A percentile compares a stretch with the other conserved stretches of the same genome.
phyloP scores from a whole-genome alignment of 2,888 invertebrate species.

The Pterostichus madidus region DNA sequence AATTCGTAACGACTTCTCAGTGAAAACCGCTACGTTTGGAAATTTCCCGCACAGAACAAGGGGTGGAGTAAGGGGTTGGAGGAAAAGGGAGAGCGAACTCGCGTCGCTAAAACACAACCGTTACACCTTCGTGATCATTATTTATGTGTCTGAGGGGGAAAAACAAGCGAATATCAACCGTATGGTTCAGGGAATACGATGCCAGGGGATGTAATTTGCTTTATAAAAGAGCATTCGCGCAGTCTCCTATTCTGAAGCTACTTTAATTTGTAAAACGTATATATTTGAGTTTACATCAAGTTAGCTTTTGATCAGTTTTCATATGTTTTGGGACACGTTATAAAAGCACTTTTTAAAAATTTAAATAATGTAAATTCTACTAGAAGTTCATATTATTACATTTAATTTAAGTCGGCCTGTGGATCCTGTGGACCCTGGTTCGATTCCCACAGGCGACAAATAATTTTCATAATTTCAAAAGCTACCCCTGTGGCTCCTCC shows the following conservation, averaged over 20 bases:
- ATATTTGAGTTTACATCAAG: slow-evolving; percentile 49
- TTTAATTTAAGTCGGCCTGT: too few relatives aligned
- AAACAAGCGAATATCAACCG: slow-evolving; percentile 3
- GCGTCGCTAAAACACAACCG: slow-evolving; percentile 52
- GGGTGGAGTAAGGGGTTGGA: not conserved
- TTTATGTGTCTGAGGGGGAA: slow-evolving; percentile 36
- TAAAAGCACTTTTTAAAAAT: too few relatives aligned
- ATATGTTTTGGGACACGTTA: too few relatives aligned
- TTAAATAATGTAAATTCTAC: too few relatives aligned
- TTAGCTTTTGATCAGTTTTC: not conserved
- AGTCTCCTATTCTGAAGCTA: slow-evolving; percentile 21
- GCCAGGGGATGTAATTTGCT: slow-evolving; percentile 33
- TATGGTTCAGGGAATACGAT: not conserved
- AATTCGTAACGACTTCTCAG: slow-evolving; percentile 16
- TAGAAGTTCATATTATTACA: too few relatives aligned
- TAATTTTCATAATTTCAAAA: too few relatives aligned
- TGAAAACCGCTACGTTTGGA: slow-evolving; percentile 43
- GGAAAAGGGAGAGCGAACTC: slow-evolving; percentile 5
- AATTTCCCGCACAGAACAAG: slow-evolving; percentile 18
- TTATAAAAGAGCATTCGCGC: slow-evolving; percentile 30
- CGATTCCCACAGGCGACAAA: too few relatives aligned
- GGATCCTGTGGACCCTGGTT: too few relatives aligned
- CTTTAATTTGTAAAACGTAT: slow-evolving; percentile 44
- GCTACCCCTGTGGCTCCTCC: too few relatives aligned
- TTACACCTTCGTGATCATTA: slow-evolving; percentile 51